A percentile compares a stretch with the other conserved stretches of the same genome.
Evolutionary conservation across 2,888 invertebrate species (phyloP).

Genomic region (Drosophila mercatorum): DNA sequence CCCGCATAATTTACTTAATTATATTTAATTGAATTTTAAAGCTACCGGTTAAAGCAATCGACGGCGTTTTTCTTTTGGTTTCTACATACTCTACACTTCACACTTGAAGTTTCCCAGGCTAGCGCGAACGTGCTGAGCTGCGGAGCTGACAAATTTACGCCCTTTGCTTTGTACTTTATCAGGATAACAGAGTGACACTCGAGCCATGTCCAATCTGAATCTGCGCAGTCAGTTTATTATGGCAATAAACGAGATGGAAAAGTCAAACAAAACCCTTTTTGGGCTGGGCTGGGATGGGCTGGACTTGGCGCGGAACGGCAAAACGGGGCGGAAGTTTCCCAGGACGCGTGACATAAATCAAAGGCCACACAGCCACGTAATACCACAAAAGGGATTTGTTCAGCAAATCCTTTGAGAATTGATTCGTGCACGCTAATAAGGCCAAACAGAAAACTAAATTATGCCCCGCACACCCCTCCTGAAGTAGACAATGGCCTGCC

Average conservation of each 20-base stretch:
- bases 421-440: conserved; percentile 84
- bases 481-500: conserved; percentile 6
- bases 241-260: conserved; percentile 59
- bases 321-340: conserved; percentile 61
- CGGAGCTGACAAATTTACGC: conserved; percentile 66
- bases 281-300: conserved; percentile 9
- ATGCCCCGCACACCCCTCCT: conserved; percentile 36
- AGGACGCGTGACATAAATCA: conserved; percentile 79
- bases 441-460: conserved; percentile 74
- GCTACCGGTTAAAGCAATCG: conserved; percentile 73
- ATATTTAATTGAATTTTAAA: conserved; percentile 78
- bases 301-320: conserved; percentile 21
- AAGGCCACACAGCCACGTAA: conserved; percentile 42
- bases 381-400: conserved; percentile 72
- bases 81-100: background rate
- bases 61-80: conserved; percentile 11
- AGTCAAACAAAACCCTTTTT: conserved; percentile 62
- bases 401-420: conserved; percentile 83
- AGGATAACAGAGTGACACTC: conserved; percentile 62
- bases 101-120: conserved; percentile 54
- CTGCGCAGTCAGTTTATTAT: conserved; percentile 53
- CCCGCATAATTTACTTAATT: conserved; percentile 81
- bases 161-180: conserved; percentile 34
- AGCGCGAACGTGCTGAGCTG: conserved; percentile 55
- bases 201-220: conserved; percentile 68